Evolutionary conservation across 2,113 vertebrate genomes (phyloP).

Genomic region (Cichladusa arquata): DNA sequence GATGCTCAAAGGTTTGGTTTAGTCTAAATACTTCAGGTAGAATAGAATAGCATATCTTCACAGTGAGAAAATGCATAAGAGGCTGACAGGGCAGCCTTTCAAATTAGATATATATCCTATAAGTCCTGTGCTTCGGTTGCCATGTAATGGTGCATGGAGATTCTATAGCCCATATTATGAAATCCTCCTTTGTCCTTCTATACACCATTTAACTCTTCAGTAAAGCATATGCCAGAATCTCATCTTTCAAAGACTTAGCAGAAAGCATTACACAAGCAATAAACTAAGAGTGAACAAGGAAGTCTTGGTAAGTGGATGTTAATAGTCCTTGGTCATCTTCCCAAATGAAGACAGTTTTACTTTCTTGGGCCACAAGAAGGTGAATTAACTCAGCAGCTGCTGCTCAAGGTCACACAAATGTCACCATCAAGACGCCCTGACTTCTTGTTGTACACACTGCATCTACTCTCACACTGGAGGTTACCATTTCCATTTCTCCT

Average conservation of each 20-base stretch:
- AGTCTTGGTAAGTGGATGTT: neutral
- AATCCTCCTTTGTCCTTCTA: neutral
- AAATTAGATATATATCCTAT: neutral
- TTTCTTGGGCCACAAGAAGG: neutral
- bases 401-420: neutral
- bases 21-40: neutral
- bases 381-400: neutral
- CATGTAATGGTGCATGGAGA: neutral
- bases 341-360: neutral
- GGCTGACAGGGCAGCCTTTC: neutral
- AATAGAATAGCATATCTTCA: neutral
- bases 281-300: neutral
- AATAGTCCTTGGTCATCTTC: neutral
- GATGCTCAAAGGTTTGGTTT: neutral
- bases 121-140: neutral
- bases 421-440: neutral
- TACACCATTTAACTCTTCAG: constrained; percentile 19
- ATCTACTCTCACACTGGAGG: neutral
- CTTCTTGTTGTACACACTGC: neutral
- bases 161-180: neutral
- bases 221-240: neutral
- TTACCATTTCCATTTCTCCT: neutral
- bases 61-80: neutral
- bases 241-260: neutral
- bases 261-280: constrained; percentile 25